Base-by-base conservation (phyloP, 1,140 invertebrate genomes). In the Zeugodacus cucurbitae region DNA sequence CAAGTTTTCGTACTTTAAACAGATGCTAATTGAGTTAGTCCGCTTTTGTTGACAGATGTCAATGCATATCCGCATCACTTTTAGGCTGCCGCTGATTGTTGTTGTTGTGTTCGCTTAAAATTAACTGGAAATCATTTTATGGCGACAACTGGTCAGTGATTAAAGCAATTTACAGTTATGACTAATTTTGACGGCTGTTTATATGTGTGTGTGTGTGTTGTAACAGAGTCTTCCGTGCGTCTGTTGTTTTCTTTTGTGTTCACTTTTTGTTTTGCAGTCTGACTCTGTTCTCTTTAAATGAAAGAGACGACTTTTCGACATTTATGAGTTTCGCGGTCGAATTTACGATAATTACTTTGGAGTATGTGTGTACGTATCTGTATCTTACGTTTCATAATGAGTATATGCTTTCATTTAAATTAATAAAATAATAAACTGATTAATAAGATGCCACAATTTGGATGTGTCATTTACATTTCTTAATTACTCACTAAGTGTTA, bases 1-100 rank as follows among this genome's bases (percentile, higher is more conserved):
- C 41, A 34, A 37, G 20, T 48, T 82, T 82, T n/a, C 34, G 44
- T 48, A 82, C n/a, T 48, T 82, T 82, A 14, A 48, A 11, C 74
- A 82, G 41, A 82, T 82, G 74, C 74, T 82, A 82, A 82, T 82
- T 82, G 41, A 82, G 41, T 82, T 82, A 26, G 41, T 82, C 37
- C n/a, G 74, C 37, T 29, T 82, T 82, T 82, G 74, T 82, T 82
- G 74, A 82, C 74, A 82, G 74, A n/a, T 82, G 74, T 82, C 74
- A 82, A 34, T 41, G 41, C 41, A 82, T 48, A 82, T 82, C n/a
- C 74, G 74, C 74, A 48, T 82, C 74, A 82, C 7, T 41, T 74
- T 37, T 41, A 41, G n/a, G n/a, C n/a, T n/a, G 37, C 70, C 8
- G n/a, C n/a, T 11, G 74, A 1, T 74, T 14, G 14, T 34, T 37